A percentile compares a stretch with the other conserved stretches of the same genome.
These are phyloP conservation scores for Syrphus vitripennis DNA, from an alignment of 2,888 invertebrate species.

Conservation along the genomic window DNA sequence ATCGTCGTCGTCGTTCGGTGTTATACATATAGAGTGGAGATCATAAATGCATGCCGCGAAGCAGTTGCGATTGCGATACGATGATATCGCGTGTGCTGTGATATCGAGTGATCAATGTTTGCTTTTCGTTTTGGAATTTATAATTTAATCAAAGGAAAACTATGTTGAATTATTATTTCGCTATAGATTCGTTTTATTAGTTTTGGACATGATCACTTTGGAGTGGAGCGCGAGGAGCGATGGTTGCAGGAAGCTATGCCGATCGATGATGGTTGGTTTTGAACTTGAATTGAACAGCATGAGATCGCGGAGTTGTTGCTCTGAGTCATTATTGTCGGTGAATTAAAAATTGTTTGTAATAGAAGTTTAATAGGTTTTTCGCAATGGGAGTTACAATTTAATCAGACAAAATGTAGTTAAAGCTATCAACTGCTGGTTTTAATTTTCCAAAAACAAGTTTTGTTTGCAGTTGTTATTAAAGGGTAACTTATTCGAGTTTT, in stretches of 20 bases:
- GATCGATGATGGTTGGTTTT: neutral
- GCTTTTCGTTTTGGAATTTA: slow-evolving; percentile 62
- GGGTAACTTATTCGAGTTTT: neutral
- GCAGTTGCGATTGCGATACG: neutral
- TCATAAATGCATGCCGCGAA: slow-evolving; percentile 53
- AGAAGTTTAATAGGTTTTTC: slow-evolving; percentile 20
- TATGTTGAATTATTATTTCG: slow-evolving; percentile 51
- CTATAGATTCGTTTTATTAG: slow-evolving; percentile 37
- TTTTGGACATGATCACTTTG: slow-evolving; percentile 31
- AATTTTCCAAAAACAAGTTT: neutral
- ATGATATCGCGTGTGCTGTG: slow-evolving; percentile 11
- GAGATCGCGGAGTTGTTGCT: neutral
- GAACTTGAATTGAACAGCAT: slow-evolving; percentile 32
- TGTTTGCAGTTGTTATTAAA: neutral
- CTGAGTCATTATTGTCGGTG: neutral
- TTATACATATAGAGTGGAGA: neutral
- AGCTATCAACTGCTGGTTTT: neutral
- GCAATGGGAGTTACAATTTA: slow-evolving; percentile 19
- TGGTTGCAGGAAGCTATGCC: neutral
- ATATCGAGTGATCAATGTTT: slow-evolving; percentile 54
- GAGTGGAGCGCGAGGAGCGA: neutral
- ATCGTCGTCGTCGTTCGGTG: neutral
- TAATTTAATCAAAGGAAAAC: slow-evolving; percentile 62
- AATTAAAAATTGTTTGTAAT: slow-evolving; percentile 30
- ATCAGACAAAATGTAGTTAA: neutral